Conservation (phyloP, 2,797 vertebrate genomes). For the Acrossocheilus wenchowensis region DNA sequence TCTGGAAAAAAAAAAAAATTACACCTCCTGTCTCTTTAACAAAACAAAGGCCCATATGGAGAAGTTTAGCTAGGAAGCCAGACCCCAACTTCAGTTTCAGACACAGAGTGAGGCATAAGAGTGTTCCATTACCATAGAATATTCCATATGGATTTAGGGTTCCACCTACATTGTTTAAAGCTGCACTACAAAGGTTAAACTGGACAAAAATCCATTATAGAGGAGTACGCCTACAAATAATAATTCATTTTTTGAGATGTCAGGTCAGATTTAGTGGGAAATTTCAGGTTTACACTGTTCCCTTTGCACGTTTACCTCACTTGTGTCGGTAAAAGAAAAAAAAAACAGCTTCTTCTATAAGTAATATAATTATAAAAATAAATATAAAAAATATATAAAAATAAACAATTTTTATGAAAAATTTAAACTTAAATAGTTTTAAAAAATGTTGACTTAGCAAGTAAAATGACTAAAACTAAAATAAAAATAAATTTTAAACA, state of each 20-base stretch:
- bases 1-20: constrained; percentile 70
- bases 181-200: neutral
- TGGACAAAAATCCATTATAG: neutral
- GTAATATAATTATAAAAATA: neutral
- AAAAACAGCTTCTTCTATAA: neutral
- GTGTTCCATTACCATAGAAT: constrained; percentile 58
- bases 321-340: neutral
- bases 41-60: constrained; percentile 69
- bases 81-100: constrained; percentile 61
- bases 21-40: constrained; percentile 67
- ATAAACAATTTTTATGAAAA: neutral
- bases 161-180: constrained; percentile 32
- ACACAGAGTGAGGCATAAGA: constrained; percentile 54
- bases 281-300: neutral
- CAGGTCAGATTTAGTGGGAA: neutral
- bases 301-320: neutral
- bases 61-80: constrained; percentile 65
- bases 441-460: neutral
- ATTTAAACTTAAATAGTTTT: neutral
- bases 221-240: neutral
- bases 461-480: neutral
- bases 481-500: neutral
- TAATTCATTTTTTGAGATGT: neutral
- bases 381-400: neutral
- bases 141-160: constrained; percentile 59